Percentiles rank a stretch among this genome's conserved stretches.
These are phyloP conservation scores for Crossocerus cetratus DNA, from an alignment of 2,888 invertebrate genomes.

Conservation along the genomic window DNA sequence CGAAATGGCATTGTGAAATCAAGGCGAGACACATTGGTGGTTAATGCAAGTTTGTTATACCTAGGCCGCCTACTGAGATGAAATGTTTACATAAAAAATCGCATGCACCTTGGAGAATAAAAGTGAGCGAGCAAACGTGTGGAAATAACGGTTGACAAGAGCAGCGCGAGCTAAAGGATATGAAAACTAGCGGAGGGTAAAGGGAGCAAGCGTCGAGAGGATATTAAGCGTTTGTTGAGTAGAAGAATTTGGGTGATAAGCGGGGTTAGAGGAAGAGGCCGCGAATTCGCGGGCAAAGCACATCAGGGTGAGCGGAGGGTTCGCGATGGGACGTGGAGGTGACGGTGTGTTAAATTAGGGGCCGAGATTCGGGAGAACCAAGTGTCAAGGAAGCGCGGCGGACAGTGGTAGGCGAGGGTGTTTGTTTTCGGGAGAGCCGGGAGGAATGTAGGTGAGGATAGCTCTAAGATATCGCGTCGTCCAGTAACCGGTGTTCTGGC, in stretches of 20 bases:
- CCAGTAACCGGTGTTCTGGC: constrained; percentile 28
- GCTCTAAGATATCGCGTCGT: constrained; percentile 41
- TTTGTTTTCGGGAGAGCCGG: constrained; percentile 55
- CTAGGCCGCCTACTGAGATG: constrained; percentile 1
- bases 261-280: constrained; percentile 21
- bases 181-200: not conserved
- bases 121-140: not conserved
- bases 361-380: constrained; percentile 28
- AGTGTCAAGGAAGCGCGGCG: constrained; percentile 59
- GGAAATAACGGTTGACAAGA: not conserved
- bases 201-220: constrained; percentile 43
- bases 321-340: not conserved
- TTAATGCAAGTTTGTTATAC: not conserved
- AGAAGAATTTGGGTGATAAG: constrained; percentile 17
- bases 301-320: constrained; percentile 28
- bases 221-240: constrained; percentile 28
- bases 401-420: constrained; percentile 48
- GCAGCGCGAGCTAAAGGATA: not conserved
- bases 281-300: constrained; percentile 18
- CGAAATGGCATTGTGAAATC: too few species aligned
- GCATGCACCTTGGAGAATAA: constrained; percentile 14
- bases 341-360: constrained; percentile 14
- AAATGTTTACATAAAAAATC: constrained; percentile 35
- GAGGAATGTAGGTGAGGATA: constrained; percentile 34
- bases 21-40: too few species aligned